phyloP scores from a whole-genome alignment of 1,140 invertebrate genomes.

The Drosophila aff. region DNA sequence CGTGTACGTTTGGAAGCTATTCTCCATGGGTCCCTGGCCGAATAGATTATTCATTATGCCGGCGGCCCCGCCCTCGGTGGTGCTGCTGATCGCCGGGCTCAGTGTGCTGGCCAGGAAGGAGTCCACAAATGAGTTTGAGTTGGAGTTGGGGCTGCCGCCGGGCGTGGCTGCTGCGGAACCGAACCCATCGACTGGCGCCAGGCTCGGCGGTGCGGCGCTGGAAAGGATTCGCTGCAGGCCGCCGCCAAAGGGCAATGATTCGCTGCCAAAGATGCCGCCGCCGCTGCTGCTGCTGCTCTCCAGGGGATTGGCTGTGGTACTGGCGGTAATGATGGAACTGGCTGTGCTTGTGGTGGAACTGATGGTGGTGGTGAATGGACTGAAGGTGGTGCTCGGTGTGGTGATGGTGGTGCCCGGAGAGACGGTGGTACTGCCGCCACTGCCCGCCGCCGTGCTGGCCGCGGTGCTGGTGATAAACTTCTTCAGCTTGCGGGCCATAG shows the following conservation, averaged over 20 bases:
- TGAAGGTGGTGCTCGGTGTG: conserved; percentile 83
- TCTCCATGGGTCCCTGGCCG: conserved; percentile 80
- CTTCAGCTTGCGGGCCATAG: conserved; percentile 85
- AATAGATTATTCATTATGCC: conserved; percentile 83
- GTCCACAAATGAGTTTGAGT: conserved; percentile 37
- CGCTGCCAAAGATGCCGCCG: conserved; percentile 9
- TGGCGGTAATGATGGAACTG: conserved; percentile 51
- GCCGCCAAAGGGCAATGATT: conserved; percentile 57
- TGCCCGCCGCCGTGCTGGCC: conserved; percentile 85
- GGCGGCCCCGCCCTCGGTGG: conserved; percentile 83
- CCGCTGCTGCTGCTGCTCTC: conserved; percentile 60
- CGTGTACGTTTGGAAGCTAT: conserved; percentile 81
- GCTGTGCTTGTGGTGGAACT: conserved; percentile 23
- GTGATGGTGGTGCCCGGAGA: conserved; percentile 25
- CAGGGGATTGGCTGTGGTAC: conserved; percentile 37
- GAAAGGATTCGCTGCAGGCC: conserved; percentile 70
- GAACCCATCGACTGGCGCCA: conserved; percentile 64
- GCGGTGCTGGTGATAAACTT: conserved; percentile 85
- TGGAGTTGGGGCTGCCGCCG: neutral
- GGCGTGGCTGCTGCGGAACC: conserved; percentile 62
- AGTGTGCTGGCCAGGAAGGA: conserved; percentile 50
- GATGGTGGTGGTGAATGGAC: conserved; percentile 38
- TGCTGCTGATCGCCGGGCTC: conserved; percentile 70
- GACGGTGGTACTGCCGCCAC: conserved; percentile 80
- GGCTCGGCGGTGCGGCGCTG: conserved; percentile 60